These are phyloP conservation scores for Chymomyza costata DNA, from an alignment of 1,140 invertebrate genomes.

Conservation along the genomic window DNA sequence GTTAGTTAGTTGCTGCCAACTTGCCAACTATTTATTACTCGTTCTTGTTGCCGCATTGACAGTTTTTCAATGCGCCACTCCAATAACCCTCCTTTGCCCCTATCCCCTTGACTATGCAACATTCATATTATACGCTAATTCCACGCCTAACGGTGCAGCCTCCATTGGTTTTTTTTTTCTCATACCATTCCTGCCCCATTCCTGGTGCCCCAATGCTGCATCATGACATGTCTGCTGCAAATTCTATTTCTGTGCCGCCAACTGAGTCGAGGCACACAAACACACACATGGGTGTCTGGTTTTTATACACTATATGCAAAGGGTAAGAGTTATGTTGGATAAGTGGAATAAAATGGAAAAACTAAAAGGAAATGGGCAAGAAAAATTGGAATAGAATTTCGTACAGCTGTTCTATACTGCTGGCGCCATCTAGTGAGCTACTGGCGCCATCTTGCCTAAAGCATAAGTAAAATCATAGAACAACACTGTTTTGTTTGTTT, in stretches of 20 bases:
- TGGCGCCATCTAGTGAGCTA: conserved; percentile 5
- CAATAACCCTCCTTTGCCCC: conserved; percentile 9
- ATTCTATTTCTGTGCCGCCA: conserved; percentile 67
- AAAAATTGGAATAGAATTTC: too few species aligned
- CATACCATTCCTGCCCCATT: not conserved
- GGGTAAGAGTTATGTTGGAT: too few species aligned
- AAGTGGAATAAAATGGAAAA: too few species aligned
- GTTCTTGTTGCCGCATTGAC: conserved; percentile 42
- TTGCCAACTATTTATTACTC: conserved; percentile 9
- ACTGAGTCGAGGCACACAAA: conserved; percentile 41
- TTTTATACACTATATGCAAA: too few species aligned
- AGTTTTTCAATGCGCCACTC: conserved; percentile 31
- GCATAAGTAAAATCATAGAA: too few species aligned
- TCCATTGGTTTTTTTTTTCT: conserved; percentile 29
- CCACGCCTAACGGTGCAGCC: conserved; percentile 62
- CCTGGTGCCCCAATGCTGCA: conserved; percentile 2
- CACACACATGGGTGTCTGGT: too few species aligned
- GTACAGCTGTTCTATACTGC: not conserved
- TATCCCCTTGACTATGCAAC: conserved; percentile 28
- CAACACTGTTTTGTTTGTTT: too few species aligned
- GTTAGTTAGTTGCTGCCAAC: too few species aligned
- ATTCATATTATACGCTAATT: conserved; percentile 65
- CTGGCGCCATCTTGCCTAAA: conserved; percentile 11
- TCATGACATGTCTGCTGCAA: conserved; percentile 20
- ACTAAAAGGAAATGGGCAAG: too few species aligned